Percentiles rank a stretch among this genome's conserved stretches.
These are phyloP conservation scores for Arge pagana DNA, from an alignment of 2,888 invertebrate species.

Conservation along the genomic window DNA sequence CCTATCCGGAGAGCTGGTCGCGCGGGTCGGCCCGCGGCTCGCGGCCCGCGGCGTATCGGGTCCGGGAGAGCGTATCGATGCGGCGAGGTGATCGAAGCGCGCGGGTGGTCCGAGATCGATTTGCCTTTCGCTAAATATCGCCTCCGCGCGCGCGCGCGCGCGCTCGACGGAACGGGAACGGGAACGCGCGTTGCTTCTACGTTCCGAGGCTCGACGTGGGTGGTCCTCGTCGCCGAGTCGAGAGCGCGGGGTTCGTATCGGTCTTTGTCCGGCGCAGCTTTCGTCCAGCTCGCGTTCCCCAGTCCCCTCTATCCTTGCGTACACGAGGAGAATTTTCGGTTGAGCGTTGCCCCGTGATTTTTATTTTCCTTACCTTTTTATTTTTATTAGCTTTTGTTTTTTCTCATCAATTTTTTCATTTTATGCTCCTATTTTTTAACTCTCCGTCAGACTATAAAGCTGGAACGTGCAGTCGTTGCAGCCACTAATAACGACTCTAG, in stretches of 20 bases:
- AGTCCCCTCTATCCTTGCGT: too few species aligned
- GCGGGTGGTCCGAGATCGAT: slow-evolving; percentile 55
- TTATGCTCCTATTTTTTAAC: background rate
- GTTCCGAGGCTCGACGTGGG: slow-evolving; percentile 56
- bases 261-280: slow-evolving; percentile 8
- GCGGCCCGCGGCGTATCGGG: too few species aligned
- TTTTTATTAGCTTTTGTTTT: background rate
- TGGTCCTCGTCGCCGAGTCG: slow-evolving; percentile 46
- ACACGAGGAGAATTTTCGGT: background rate
- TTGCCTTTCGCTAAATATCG: slow-evolving; percentile 58
- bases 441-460: background rate
- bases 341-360: background rate
- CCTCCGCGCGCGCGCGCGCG: slow-evolving; percentile 56
- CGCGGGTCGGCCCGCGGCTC: slow-evolving; percentile 16
- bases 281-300: background rate
- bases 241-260: too few species aligned
- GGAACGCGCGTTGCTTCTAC: too few species aligned
- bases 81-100: slow-evolving; percentile 38
- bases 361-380: background rate
- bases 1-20: too few species aligned
- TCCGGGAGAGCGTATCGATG: slow-evolving; percentile 19
- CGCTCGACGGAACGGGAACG: too few species aligned
- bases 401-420: background rate
- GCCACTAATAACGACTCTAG: too few species aligned
- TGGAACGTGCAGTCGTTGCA: background rate